A percentile compares a stretch with the other conserved stretches of the same genome.
These are phyloP conservation scores for Drosophila conformis DNA, from an alignment of 2,888 invertebrate genomes.

Conservation along the genomic window DNA sequence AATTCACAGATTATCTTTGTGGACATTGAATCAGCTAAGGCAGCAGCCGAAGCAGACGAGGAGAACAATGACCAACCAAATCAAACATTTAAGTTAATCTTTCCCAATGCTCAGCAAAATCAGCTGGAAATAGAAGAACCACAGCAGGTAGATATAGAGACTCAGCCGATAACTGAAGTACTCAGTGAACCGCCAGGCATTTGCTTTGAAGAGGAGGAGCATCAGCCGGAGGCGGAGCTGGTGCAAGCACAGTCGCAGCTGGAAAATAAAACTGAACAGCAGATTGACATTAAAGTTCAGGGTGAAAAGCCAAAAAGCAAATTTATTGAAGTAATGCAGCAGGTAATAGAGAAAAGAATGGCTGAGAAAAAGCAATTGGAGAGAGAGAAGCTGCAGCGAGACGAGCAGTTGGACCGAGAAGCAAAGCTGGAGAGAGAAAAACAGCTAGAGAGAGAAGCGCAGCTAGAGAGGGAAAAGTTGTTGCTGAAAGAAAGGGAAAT, in stretches of 20 bases:
- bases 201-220: conserved; percentile 13
- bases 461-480: neutral
- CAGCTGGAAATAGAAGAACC: neutral
- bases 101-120: conserved; percentile 18
- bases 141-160: neutral
- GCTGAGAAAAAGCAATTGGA: neutral
- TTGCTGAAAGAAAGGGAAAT: neutral
- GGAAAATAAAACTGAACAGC: neutral
- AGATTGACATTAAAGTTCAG: neutral
- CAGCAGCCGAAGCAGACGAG: neutral
- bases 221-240: neutral
- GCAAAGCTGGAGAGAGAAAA: neutral
- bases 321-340: neutral
- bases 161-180: conserved; percentile 20
- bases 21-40: conserved; percentile 33
- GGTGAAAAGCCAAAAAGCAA: neutral
- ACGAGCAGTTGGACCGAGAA: neutral
- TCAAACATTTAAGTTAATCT: conserved; percentile 36
- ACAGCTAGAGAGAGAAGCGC: neutral
- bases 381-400: neutral
- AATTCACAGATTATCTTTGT: conserved; percentile 51
- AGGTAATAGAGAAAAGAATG: neutral
- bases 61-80: neutral
- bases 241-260: neutral
- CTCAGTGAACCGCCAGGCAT: conserved; percentile 4